Evolutionary conservation across 2,888 invertebrate species (phyloP).

Genomic region (Eustalomyia histrio): DNA sequence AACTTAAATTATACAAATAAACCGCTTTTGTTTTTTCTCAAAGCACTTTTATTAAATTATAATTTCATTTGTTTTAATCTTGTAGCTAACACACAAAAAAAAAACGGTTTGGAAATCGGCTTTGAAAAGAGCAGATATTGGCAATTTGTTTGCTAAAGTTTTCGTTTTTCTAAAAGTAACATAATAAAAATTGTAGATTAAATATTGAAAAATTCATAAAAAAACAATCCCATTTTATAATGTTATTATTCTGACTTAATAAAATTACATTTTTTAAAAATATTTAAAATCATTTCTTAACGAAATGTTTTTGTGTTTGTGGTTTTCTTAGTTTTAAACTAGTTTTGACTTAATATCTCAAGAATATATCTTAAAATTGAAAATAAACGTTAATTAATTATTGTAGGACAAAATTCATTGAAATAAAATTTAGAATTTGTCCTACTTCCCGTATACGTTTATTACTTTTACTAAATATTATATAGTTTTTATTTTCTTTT

Average conservation of each 20-base stretch:
- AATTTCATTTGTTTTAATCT: background rate
- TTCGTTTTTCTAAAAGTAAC: background rate
- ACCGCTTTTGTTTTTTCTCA: background rate
- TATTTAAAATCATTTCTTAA: background rate
- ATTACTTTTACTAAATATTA: background rate
- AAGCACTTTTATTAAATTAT: background rate
- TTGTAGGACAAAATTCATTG: conserved; percentile 43
- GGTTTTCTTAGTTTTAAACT: conserved; percentile 9
- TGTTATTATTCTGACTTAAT: conserved; percentile 4
- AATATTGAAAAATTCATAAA: background rate
- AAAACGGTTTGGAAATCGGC: background rate
- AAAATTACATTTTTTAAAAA: background rate
- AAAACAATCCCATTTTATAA: conserved; percentile 1
- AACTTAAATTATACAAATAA: background rate
- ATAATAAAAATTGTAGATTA: background rate
- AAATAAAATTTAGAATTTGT: conserved; percentile 44
- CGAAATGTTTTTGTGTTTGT: background rate
- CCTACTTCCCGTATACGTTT: conserved; percentile 22
- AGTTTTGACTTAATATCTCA: conserved; percentile 49
- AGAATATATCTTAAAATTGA: conserved; percentile 12
- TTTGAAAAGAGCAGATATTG: background rate
- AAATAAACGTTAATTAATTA: conserved; percentile 2
- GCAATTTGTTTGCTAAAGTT: background rate
- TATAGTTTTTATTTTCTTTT: background rate
- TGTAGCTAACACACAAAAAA: background rate